Evolutionary conservation across 2,113 vertebrate species (phyloP), one percentile per base, ranked within the genome.

Genomic region (Bucco capensis): DNA sequence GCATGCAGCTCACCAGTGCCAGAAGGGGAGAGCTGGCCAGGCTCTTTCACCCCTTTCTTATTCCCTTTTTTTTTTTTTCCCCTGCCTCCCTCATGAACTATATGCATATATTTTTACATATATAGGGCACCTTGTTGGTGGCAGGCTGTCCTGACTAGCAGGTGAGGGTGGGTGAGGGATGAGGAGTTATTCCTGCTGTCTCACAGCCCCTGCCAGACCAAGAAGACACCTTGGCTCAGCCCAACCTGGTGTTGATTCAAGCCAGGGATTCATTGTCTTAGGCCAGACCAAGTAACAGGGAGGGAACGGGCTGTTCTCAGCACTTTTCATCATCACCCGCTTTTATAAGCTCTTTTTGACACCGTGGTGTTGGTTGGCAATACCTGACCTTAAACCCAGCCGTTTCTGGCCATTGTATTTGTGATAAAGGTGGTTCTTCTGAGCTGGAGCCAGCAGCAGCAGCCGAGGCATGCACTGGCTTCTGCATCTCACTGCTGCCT

Each of bases 21-120:
- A 35, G 4, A 42, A 25, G 14, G 4, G 2, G 3, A 27, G 0
- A 7, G 9, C 12, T 5, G 12, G 0, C 3, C 3, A 57, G 44
- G 9, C 10, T 50, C 42, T 37, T 35, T 42, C 27, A 3, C 5
- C 11, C 56, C 40, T 35, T n/a, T 33, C 19, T 2, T 6, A n/a
- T n/a, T n/a, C n/a, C n/a, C n/a, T n/a, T n/a, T n/a, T n/a, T n/a
- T n/a, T n/a, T n/a, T n/a, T n/a, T n/a, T n/a, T n/a, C n/a, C n/a
- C n/a, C n/a, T n/a, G n/a, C n/a, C n/a, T 27, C 27, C 19, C 19
- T 69, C 33, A 4, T 1, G 18, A n/a, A 27, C 62, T 18, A 6
- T 6, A 31, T 1, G 5, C 19, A 10, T 49, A 40, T 12, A 8
- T 38, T 23, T 46, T 16, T 28, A 18, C 8, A 14, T 9, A 8